phyloP scores from a whole-genome alignment of 2,797 vertebrate genomes.

The Anisognathus igniventris region DNA sequence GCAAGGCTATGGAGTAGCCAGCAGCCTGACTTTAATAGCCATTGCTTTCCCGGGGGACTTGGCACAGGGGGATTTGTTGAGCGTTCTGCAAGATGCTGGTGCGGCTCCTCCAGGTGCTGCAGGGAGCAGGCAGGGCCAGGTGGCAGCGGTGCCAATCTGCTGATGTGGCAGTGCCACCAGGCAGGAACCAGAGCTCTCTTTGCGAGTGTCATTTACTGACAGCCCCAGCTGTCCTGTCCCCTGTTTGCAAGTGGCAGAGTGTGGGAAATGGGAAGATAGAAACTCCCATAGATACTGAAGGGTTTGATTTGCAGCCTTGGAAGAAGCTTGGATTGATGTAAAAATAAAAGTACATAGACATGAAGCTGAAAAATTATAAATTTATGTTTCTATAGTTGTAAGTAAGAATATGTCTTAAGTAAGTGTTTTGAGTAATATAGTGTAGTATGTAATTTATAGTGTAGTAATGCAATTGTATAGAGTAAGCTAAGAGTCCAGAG shows the following conservation, averaged over 20 bases:
- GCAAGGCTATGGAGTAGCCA: background rate
- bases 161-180: background rate
- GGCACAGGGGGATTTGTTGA: slow-evolving; percentile 13
- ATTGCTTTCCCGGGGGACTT: background rate
- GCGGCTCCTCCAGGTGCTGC: background rate
- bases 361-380: background rate
- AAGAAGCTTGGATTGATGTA: background rate
- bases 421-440: background rate
- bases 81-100: background rate
- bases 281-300: background rate
- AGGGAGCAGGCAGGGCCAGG: background rate
- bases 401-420: background rate
- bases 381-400: background rate
- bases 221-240: slow-evolving; percentile 23
- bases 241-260: background rate
- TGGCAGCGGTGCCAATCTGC: slow-evolving; percentile 1
- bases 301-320: background rate
- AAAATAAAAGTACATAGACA: background rate
- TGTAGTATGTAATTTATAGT: background rate
- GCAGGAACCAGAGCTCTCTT: background rate
- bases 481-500: background rate
- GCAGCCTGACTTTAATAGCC: background rate
- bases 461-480: background rate
- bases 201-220: background rate
- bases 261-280: background rate